Conservation (phyloP, 2,888 invertebrate species). For the Macrophya annulata region DNA sequence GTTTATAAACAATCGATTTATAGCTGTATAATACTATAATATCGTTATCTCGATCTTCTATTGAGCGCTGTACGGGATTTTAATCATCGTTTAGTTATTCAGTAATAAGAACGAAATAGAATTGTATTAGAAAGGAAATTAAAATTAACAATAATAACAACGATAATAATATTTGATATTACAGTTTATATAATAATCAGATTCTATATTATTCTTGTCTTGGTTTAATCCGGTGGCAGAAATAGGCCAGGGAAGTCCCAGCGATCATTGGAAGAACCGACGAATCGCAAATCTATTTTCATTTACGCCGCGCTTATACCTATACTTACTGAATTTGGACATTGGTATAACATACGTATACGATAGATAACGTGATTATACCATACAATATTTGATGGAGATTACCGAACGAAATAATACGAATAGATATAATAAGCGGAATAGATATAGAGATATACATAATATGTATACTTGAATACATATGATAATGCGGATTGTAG, state of each 20-base stretch:
- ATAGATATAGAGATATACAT: too few relatives aligned
- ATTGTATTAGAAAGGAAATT: neutral
- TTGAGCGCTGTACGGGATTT: neutral
- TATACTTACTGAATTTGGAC: neutral
- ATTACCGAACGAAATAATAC: neutral
- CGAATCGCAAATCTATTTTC: conserved; percentile 47
- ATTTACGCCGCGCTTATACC: neutral
- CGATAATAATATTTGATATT: neutral
- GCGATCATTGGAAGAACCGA: conserved; percentile 65
- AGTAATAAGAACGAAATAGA: too few relatives aligned
- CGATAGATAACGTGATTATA: neutral
- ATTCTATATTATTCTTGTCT: neutral
- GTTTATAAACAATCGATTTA: conserved; percentile 1
- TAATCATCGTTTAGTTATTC: neutral
- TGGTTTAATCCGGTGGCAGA: conserved; percentile 37
- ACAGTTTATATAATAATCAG: neutral
- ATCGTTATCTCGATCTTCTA: neutral
- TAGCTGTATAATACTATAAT: neutral
- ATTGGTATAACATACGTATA: neutral
- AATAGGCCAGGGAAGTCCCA: conserved; percentile 69
- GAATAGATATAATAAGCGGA: neutral
- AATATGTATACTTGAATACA: neutral
- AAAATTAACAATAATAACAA: neutral
- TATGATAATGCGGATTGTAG: neutral
- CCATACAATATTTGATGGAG: neutral